These are phyloP conservation scores for Cyclophora punctaria DNA, from an alignment of 2,888 invertebrate species.

Conservation along the genomic window DNA sequence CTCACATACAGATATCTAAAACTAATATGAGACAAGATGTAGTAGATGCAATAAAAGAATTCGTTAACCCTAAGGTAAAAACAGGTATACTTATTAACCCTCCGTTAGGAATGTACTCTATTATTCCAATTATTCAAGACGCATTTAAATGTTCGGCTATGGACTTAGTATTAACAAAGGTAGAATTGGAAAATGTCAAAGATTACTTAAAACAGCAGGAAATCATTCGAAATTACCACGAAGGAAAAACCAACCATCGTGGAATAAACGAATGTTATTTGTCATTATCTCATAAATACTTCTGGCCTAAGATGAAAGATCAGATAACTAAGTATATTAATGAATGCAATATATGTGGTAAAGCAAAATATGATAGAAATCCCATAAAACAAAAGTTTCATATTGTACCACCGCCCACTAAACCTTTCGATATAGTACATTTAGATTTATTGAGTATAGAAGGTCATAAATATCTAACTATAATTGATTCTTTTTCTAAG, in stretches of 20 bases:
- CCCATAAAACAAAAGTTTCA: slow-evolving; percentile 11
- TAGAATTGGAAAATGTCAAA: slow-evolving; percentile 17
- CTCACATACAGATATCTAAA: slow-evolving; percentile 15
- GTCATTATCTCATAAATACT: slow-evolving; percentile 17
- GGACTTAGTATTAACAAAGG: slow-evolving; percentile 17
- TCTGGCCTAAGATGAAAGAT: slow-evolving; percentile 25
- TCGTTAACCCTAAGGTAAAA: slow-evolving; percentile 22
- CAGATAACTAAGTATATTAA: slow-evolving; percentile 3
- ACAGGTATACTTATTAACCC: slow-evolving; percentile 19
- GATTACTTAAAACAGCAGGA: slow-evolving; percentile 21
- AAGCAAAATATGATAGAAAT: slow-evolving; percentile 19
- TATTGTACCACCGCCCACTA: slow-evolving; percentile 1
- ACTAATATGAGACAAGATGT: slow-evolving; percentile 19
- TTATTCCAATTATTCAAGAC: slow-evolving; percentile 18
- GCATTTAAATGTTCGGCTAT: slow-evolving; percentile 20
- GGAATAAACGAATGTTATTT: slow-evolving; percentile 21
- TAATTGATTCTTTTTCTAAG: slow-evolving; percentile 14
- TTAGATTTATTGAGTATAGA: slow-evolving; percentile 11
- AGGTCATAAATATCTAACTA: slow-evolving; percentile 17
- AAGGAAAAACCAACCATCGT: slow-evolving; percentile 23
- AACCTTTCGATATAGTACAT: slow-evolving; percentile 19
- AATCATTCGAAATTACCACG: slow-evolving; percentile 22
- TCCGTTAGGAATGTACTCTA: slow-evolving; percentile 10
- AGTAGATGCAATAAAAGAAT: slow-evolving; percentile 20
- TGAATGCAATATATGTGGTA: slow-evolving; percentile 14